Evolutionary conservation across 2,888 invertebrate species (phyloP).

Genomic region (Drymonia ruficornis): DNA sequence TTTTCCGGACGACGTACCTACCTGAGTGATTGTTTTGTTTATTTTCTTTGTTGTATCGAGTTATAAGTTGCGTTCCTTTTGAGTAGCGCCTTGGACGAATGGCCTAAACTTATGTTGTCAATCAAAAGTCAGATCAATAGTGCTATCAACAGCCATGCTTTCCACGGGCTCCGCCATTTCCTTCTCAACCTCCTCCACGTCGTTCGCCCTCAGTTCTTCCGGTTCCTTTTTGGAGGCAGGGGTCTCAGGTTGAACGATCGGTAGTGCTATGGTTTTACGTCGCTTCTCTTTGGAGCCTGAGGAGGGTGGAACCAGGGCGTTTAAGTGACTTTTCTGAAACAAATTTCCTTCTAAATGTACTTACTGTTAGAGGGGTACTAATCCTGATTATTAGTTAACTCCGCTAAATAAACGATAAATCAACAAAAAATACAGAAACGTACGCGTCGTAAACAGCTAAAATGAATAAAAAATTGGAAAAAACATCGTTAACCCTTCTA

Average conservation of each 20-base stretch:
- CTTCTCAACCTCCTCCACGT: conserved; percentile 9
- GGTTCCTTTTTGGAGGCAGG: conserved; percentile 5
- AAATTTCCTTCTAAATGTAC: not conserved
- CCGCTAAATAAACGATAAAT: not conserved
- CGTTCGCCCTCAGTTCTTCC: not conserved
- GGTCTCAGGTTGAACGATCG: conserved; percentile 4
- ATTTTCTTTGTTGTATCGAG: no score
- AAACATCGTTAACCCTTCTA: no score
- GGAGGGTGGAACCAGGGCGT: conserved; percentile 18
- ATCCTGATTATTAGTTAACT: not conserved
- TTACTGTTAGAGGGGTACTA: not conserved
- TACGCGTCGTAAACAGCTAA: no score
- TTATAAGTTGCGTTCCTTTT: no score
- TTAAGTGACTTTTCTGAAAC: conserved; percentile 32
- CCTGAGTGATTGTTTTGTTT: no score
- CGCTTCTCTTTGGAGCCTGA: conserved; percentile 49
- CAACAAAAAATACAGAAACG: no score
- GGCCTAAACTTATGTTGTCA: conserved; percentile 35
- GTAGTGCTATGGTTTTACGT: conserved; percentile 46
- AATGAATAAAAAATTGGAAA: no score
- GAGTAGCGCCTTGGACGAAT: no score
- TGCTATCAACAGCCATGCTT: conserved; percentile 42
- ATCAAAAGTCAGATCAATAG: conserved; percentile 64
- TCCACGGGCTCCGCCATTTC: conserved; percentile 7
- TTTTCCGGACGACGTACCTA: no score